These are phyloP conservation scores for Melanotaenia parkinsoni DNA, from an alignment of 2,797 vertebrate species.

Conservation along the genomic window DNA sequence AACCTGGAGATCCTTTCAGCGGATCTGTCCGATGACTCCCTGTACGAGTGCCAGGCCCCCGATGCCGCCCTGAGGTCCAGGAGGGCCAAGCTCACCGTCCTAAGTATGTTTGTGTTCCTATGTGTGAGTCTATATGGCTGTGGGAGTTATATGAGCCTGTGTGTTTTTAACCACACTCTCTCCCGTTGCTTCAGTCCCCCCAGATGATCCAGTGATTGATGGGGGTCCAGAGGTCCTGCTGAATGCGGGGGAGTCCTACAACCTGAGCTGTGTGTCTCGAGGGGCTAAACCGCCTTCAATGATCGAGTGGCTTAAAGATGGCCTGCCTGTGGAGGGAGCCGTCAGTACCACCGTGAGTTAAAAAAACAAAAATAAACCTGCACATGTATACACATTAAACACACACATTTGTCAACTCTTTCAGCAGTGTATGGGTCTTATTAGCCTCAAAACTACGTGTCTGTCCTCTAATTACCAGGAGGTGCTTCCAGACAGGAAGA, in stretches of 20 bases:
- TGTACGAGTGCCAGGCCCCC: slow-evolving; percentile 96
- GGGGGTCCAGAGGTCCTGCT: slow-evolving; percentile 91
- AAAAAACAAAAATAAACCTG: background rate
- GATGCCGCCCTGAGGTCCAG: slow-evolving; percentile 93
- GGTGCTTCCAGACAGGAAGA: slow-evolving; percentile 89
- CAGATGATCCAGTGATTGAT: slow-evolving; percentile 91
- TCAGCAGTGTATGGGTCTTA: background rate
- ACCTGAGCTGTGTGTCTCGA: slow-evolving; percentile 92
- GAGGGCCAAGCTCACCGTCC: slow-evolving; percentile 91
- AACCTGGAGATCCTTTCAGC: slow-evolving; percentile 94
- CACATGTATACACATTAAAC: background rate
- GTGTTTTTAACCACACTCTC: slow-evolving; percentile 8
- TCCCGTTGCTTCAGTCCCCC: slow-evolving; percentile 84
- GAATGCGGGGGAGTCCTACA: slow-evolving; percentile 89
- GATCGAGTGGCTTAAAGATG: slow-evolving; percentile 91
- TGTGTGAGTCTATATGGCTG: background rate
- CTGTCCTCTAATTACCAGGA: slow-evolving; percentile 76
- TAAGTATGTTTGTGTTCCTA: slow-evolving; percentile 71
- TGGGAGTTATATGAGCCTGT: background rate
- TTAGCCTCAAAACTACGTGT: background rate
- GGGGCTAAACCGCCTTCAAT: slow-evolving; percentile 91
- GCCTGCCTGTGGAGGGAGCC: slow-evolving; percentile 87
- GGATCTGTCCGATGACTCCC: slow-evolving; percentile 92
- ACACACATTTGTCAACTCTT: background rate
- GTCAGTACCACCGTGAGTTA: slow-evolving; percentile 84